phyloP scores from a whole-genome alignment of 2,888 invertebrate species.

The Homarus gammarus region DNA sequence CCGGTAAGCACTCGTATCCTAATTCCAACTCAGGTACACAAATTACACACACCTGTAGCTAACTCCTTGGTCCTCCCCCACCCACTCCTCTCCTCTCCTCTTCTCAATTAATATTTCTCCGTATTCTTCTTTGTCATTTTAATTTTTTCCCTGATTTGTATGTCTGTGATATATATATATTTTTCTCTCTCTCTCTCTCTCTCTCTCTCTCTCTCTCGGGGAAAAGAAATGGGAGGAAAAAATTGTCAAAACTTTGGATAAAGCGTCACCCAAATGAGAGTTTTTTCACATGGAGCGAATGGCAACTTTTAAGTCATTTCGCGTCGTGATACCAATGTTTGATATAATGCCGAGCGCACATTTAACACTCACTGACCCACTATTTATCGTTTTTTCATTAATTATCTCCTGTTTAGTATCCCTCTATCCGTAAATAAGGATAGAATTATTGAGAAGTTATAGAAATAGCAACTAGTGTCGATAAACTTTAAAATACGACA shows the following conservation, averaged over 20 bases:
- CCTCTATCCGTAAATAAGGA: too few species aligned
- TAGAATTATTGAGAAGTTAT: neutral
- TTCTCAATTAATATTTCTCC: neutral
- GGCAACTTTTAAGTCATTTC: constrained; percentile 73
- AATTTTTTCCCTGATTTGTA: neutral
- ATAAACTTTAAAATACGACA: neutral
- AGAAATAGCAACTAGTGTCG: neutral
- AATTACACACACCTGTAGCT: neutral
- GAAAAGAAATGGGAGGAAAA: constrained; percentile 8
- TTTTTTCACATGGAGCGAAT: constrained; percentile 63
- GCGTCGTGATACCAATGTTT: constrained; percentile 53
- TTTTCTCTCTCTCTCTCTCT: too few species aligned
- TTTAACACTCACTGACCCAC: too few species aligned
- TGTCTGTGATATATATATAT: neutral
- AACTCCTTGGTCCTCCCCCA: neutral
- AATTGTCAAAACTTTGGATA: constrained; percentile 17
- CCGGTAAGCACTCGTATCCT: neutral
- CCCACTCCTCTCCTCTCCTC: neutral
- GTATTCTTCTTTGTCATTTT: neutral
- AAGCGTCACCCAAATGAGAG: constrained; percentile 56
- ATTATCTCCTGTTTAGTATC: too few species aligned
- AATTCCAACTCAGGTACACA: neutral
- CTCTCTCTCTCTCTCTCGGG: too few species aligned
- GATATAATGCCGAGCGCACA: constrained; percentile 6
- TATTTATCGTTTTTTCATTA: too few species aligned